phyloP scores from a whole-genome alignment of 2,797 vertebrate species.

The Enteromius viviparus region DNA sequence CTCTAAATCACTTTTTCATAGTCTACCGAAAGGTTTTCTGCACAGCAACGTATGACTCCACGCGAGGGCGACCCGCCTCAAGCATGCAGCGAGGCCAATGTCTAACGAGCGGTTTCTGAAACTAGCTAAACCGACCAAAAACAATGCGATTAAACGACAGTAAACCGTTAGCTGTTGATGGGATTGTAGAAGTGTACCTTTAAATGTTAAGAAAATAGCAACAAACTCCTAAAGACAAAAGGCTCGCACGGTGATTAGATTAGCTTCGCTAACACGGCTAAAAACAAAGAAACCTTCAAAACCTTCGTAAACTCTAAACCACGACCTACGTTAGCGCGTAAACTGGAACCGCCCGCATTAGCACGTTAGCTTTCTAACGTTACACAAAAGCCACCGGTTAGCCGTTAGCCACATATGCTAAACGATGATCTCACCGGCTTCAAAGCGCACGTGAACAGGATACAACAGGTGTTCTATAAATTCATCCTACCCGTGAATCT shows the following conservation, averaged over 20 bases:
- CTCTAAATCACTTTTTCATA: not conserved
- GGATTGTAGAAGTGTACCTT: not conserved
- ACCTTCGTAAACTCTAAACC: not conserved
- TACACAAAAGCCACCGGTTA: constrained; percentile 32
- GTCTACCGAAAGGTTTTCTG: not conserved
- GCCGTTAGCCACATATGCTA: constrained; percentile 29
- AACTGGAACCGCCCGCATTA: not conserved
- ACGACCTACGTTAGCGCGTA: not conserved
- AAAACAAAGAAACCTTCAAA: constrained; percentile 1
- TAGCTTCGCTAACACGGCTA: not conserved
- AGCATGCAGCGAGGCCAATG: constrained; percentile 22
- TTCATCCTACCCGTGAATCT: too few relatives aligned
- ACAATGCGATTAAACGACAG: not conserved
- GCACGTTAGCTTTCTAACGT: not conserved
- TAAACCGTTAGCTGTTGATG: too few relatives aligned
- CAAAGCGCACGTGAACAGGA: constrained; percentile 50
- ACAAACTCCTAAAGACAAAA: not conserved
- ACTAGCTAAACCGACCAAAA: constrained; percentile 12
- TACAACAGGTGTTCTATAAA: too few relatives aligned
- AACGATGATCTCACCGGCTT: constrained; percentile 34
- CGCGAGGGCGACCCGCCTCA: not conserved
- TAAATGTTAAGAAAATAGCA: not conserved
- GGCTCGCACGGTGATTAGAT: not conserved
- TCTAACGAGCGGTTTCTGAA: not conserved
- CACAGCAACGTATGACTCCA: not conserved